Evolutionary conservation across 1,140 invertebrate species (phyloP), one percentile per base, ranked within the genome.

Genomic region (Venustaconcha ellipsiformis): DNA sequence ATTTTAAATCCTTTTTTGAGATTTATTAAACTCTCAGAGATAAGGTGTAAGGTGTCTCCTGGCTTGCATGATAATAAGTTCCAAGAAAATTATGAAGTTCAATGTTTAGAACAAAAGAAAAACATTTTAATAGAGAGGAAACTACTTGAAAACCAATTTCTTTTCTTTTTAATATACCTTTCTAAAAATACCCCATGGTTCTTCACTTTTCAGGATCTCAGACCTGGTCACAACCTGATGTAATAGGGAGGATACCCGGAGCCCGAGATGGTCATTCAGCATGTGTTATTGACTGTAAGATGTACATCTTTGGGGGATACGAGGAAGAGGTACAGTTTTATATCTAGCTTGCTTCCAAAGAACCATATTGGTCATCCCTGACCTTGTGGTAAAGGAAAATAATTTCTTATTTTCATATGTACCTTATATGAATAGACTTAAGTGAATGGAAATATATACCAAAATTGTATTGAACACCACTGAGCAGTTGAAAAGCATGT

Each of bases 301-400:
- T 98, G 96, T 96, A 94, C 83, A 94, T 97, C 71, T 97, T 96
- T 91, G 96, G 96, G 30, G 96, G 96, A 12, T 97, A 89, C 84
- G 88, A 89, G 79, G 89, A 89, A 79, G 78, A 74, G 76, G 87
- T 88, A 74, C 37, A 48, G 37, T 48, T 48, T 48, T 48, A 48
- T 48, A 48, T 11, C 4, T 6, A 8, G 5, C 37, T 48, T 48
- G 11, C 1, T 48, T 11, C 6, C 37, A 48, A 48, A 48, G 11
- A 48, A 48, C 37, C 37, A 48, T 48, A 48, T 48, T 48, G 37
- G 37, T 48, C 4, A 48, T 48, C 37, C 37, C 5, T 48, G 37
- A 48, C 37, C 37, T 11, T 48, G 37, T 48, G 6, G 4, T 48
- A 0, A 48, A 48, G 11, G 37, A 8, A 8, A 48, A 48, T 11